These are phyloP conservation scores for Epizoanthus fatuus DNA, from an alignment of 92 coral and sea anemone species.

Conservation along the genomic window DNA sequence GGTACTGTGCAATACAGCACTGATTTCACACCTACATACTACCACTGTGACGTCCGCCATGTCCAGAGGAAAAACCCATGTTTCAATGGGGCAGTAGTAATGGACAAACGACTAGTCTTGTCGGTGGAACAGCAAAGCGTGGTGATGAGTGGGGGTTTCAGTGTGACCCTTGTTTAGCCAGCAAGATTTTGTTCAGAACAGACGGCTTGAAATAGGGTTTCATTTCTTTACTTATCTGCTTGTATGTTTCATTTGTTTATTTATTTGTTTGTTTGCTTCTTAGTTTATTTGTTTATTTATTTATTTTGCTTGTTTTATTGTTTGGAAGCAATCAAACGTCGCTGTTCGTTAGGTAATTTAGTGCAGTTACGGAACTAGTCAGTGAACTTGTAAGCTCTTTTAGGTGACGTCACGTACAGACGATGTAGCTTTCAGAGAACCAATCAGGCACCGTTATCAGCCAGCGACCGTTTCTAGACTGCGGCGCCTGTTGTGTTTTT, in stretches of 20 bases:
- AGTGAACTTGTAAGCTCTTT: not conserved
- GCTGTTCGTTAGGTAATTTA: not conserved
- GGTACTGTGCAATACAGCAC: too few relatives aligned
- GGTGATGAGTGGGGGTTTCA: slow-evolving; percentile 16
- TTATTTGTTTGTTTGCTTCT: too few relatives aligned
- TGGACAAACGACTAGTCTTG: not conserved
- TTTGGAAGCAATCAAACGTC: slow-evolving; percentile 4
- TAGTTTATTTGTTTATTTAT: too few relatives aligned
- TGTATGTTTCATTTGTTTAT: not conserved
- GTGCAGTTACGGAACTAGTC: not conserved
- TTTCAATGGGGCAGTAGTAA: too few relatives aligned
- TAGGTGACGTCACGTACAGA: not conserved
- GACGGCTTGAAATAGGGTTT: not conserved
- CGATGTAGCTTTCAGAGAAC: not conserved
- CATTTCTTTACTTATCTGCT: not conserved
- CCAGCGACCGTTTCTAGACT: not conserved
- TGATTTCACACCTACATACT: too few relatives aligned
- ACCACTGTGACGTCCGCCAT: too few relatives aligned
- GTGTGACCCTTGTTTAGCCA: slow-evolving; percentile 6
- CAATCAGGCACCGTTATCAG: slow-evolving; percentile 4
- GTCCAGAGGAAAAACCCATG: too few relatives aligned
- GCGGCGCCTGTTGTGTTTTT: not conserved
- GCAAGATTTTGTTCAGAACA: not conserved
- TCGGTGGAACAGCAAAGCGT: slow-evolving; percentile 1
- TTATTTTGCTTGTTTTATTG: not conserved